These are phyloP conservation scores for Epizoanthus scotinus DNA, from an alignment of 92 coral and sea anemone genomes.

Conservation along the genomic window DNA sequence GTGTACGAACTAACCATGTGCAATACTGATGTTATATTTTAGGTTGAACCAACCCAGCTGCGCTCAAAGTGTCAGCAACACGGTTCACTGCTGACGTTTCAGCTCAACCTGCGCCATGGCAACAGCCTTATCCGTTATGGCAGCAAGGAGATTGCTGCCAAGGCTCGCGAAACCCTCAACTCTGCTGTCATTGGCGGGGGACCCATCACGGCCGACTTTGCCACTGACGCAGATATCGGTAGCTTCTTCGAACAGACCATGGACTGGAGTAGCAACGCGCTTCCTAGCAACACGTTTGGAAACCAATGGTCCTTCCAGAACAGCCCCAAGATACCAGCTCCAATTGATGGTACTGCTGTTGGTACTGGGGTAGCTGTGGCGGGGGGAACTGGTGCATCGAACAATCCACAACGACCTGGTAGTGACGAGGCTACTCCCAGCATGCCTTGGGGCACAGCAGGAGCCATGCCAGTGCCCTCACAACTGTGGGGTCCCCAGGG, in stretches of 20 bases:
- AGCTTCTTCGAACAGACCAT: conserved; percentile 96
- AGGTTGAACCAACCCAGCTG: conserved; percentile 87
- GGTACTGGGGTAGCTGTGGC: neutral
- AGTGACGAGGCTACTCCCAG: conserved; percentile 46
- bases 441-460: conserved; percentile 74
- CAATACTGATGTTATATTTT: conserved; percentile 4
- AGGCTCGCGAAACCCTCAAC: conserved; percentile 76
- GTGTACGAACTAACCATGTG: neutral
- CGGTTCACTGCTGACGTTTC: conserved; percentile 91
- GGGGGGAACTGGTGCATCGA: conserved; percentile 29
- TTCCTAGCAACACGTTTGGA: conserved; percentile 64
- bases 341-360: conserved; percentile 6
- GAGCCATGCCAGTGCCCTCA: conserved; percentile 64
- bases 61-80: conserved; percentile 92
- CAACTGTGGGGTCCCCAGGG: conserved; percentile 90
- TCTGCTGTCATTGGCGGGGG: conserved; percentile 72
- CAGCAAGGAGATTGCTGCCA: conserved; percentile 90
- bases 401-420: conserved; percentile 26
- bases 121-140: conserved; percentile 98
- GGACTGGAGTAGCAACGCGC: conserved; percentile 86
- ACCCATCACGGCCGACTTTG: conserved; percentile 86
- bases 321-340: conserved; percentile 19
- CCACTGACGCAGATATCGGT: conserved; percentile 95
- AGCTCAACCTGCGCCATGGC: conserved; percentile 90
- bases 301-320: conserved; percentile 74